Evolutionary conservation across 2,888 invertebrate species (phyloP).

Genomic region (Gymnoscelis rufifasciata): DNA sequence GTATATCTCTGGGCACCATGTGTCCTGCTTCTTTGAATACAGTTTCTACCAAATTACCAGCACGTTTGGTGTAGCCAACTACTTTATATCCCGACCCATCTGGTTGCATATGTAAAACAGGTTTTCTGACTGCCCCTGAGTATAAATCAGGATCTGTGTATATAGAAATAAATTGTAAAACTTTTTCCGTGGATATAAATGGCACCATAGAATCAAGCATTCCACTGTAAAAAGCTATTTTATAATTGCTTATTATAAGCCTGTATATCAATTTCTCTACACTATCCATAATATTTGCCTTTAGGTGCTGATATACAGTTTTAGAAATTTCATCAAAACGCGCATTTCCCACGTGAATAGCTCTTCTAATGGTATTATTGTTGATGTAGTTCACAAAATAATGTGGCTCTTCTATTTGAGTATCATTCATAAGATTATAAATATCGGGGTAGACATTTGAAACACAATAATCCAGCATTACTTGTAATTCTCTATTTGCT

Average conservation of each 20-base stretch:
- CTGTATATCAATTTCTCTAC: constrained; percentile 13
- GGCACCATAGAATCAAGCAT: constrained; percentile 6
- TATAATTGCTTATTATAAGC: constrained; percentile 11
- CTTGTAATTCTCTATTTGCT: constrained; percentile 63
- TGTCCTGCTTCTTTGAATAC: background rate
- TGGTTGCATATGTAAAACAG: too few species aligned
- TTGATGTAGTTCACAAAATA: background rate
- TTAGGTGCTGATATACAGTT: background rate
- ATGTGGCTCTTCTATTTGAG: background rate
- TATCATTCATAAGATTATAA: background rate
- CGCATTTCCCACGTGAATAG: constrained; percentile 12
- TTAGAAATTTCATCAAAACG: background rate
- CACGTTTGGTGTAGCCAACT: background rate
- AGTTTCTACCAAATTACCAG: background rate
- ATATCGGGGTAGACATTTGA: constrained; percentile 82
- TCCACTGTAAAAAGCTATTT: constrained; percentile 11
- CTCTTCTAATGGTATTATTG: background rate
- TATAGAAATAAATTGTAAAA: too few species aligned
- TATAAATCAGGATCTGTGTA: too few species aligned
- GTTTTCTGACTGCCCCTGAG: too few species aligned
- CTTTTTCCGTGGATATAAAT: constrained; percentile 11
- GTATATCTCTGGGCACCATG: background rate
- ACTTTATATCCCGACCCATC: too few species aligned
- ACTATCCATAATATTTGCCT: constrained; percentile 7
- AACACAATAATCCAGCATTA: constrained; percentile 66